Evolutionary conservation across 2,113 vertebrate species (phyloP).

Genomic region (Lophotis ruficrista): DNA sequence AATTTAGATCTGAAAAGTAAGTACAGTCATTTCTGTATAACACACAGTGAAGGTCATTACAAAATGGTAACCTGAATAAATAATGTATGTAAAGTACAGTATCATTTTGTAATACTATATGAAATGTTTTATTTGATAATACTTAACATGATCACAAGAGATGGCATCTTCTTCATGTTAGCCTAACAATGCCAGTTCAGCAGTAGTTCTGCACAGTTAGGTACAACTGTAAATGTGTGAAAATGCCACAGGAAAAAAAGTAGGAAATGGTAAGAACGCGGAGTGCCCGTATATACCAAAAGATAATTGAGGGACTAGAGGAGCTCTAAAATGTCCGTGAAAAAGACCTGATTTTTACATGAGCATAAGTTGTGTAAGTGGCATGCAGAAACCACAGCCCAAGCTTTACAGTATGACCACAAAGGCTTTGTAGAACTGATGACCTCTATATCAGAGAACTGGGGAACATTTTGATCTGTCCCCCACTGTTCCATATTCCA

Average conservation of each 20-base stretch:
- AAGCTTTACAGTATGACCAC: neutral
- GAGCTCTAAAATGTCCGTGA: neutral
- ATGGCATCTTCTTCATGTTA: neutral
- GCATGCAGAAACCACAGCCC: neutral
- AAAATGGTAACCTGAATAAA: neutral
- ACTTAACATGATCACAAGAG: neutral
- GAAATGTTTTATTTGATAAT: neutral
- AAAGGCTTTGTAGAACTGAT: neutral
- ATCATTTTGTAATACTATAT: neutral
- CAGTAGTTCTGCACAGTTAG: neutral
- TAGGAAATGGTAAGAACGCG: neutral
- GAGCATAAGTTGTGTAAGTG: neutral
- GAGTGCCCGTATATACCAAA: neutral
- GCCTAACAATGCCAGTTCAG: neutral
- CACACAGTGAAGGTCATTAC: neutral
- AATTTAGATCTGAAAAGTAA: constrained; percentile 97
- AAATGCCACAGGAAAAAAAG: neutral
- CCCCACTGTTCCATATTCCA: neutral
- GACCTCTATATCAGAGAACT: neutral
- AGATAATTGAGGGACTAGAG: neutral
- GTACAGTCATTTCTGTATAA: neutral
- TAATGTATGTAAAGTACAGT: neutral
- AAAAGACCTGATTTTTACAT: neutral
- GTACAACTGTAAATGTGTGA: neutral
- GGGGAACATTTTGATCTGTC: neutral